A percentile compares a stretch with the other conserved stretches of the same genome.
These are phyloP conservation scores for Chrysocyon brachyurus DNA, from an alignment of 2,797 vertebrate species.

Conservation along the genomic window DNA sequence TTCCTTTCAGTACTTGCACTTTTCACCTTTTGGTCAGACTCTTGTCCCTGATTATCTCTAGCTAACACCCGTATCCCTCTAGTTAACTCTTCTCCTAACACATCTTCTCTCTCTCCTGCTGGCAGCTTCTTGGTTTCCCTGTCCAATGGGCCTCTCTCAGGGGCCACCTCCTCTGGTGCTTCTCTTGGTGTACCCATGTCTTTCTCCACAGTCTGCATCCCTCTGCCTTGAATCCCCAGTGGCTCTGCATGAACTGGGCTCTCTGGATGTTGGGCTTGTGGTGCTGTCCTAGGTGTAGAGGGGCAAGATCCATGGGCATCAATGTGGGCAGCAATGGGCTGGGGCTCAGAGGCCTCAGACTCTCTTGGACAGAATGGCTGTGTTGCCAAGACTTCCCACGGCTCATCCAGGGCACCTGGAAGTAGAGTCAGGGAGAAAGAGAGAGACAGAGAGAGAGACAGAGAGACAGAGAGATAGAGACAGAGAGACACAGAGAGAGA, in stretches of 20 bases:
- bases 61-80: neutral
- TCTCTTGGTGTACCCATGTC: slow-evolving; percentile 62
- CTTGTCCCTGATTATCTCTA: neutral
- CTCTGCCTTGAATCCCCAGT: slow-evolving; percentile 85
- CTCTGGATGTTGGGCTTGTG: slow-evolving; percentile 26
- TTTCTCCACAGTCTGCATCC: slow-evolving; percentile 68
- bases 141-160: slow-evolving; percentile 37
- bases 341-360: slow-evolving; percentile 55
- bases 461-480: neutral
- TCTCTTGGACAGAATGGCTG: slow-evolving; percentile 77
- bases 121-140: slow-evolving; percentile 60
- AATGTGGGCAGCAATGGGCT: neutral
- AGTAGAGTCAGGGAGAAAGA: neutral
- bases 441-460: neutral
- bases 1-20: neutral
- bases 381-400: slow-evolving; percentile 78
- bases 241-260: slow-evolving; percentile 41
- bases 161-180: neutral
- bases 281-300: neutral
- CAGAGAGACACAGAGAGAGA: neutral
- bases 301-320: neutral
- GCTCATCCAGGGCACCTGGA: slow-evolving; percentile 75
- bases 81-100: neutral
- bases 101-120: slow-evolving; percentile 49
- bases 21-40: neutral